These are phyloP conservation scores for Hypselothyrea guttata DNA, from an alignment of 2,888 invertebrate species.

Conservation along the genomic window DNA sequence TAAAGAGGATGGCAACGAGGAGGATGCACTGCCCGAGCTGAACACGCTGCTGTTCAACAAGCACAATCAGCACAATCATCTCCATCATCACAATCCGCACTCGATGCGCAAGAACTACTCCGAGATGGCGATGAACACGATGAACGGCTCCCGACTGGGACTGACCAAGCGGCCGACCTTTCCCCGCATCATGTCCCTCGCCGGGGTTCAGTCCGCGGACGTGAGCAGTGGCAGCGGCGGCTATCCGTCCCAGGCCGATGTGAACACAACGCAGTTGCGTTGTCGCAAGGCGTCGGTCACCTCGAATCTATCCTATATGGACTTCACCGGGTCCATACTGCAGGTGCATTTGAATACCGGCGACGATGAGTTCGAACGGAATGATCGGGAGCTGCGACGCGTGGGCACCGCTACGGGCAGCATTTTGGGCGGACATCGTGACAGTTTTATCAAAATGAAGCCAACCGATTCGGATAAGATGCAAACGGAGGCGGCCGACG, in stretches of 20 bases:
- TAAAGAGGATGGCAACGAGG: conserved; percentile 86
- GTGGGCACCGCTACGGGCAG: conserved; percentile 80
- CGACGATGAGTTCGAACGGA: conserved; percentile 81
- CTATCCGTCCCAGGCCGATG: conserved; percentile 83
- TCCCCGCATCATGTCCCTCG: conserved; percentile 82
- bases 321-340: conserved; percentile 89
- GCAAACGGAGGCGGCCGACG: conserved; percentile 44
- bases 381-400: conserved; percentile 81
- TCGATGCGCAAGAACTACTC: conserved; percentile 82
- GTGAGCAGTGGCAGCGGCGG: conserved; percentile 68
- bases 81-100: conserved; percentile 50
- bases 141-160: conserved; percentile 78
- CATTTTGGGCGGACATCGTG: conserved; percentile 76
- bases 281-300: conserved; percentile 87
- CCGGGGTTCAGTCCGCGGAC: conserved; percentile 77
- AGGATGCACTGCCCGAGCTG: conserved; percentile 82
- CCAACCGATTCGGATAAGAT: conserved; percentile 78
- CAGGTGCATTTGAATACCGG: conserved; percentile 86
- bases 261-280: conserved; percentile 83
- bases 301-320: conserved; percentile 88
- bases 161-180: conserved; percentile 82
- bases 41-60: conserved; percentile 81
- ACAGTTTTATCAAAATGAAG: conserved; percentile 82
- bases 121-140: conserved; percentile 81
- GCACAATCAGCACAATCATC: conserved; percentile 56